Base-by-base conservation (phyloP, 2,797 vertebrate genomes). In the Scolopax bukidnonensis region DNA sequence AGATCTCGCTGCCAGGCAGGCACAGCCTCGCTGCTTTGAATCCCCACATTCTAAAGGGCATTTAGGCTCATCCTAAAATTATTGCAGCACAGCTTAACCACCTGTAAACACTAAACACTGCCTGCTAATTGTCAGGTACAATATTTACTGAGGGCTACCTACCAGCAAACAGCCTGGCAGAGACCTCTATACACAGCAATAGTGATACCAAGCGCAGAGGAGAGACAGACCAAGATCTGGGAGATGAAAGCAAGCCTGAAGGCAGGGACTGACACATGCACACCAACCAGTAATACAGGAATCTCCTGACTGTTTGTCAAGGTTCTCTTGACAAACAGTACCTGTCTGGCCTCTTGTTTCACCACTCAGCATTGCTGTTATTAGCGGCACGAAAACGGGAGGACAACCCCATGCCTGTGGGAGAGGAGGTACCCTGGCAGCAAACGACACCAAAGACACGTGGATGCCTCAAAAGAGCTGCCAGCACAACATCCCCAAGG, bases 41-140 rank as follows among this genome's bases (percentile, higher is more conserved):
- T 68, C 11, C 7, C 13, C 17, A 41, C 8, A 28, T 71, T 95
- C 69, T 41, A 53, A 50, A 84, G 71, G 71, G 17, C 50, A 50
- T 57, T 88, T 74, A 76, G 51, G 75, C 67, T 93, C 53, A 77
- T 63, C 53, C 56, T 93, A 64, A 88, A 91, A 82, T 88, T 56
- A 86, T 2, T 87, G 68, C 80, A 94, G 85, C 63, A 74, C 56
- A 95, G 79, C 56, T 79, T 84, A 94, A 61, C 83, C 90, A 93
- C 74, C 74, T 90, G 70, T 81, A 93, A 91, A 91, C 83, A 86
- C 40, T 77, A 94, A 93, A 93, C 60, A 50, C 45, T 73, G 89
- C n/a, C 67, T 84, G 54, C 43, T 95, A 93, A 96, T 95, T 95
- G 80, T 76, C 77, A 86, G 87, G 89, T 95, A 82, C 85, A 93